Evolutionary conservation across 2,888 invertebrate genomes (phyloP).

Genomic region (Lamellibrachia columna): DNA sequence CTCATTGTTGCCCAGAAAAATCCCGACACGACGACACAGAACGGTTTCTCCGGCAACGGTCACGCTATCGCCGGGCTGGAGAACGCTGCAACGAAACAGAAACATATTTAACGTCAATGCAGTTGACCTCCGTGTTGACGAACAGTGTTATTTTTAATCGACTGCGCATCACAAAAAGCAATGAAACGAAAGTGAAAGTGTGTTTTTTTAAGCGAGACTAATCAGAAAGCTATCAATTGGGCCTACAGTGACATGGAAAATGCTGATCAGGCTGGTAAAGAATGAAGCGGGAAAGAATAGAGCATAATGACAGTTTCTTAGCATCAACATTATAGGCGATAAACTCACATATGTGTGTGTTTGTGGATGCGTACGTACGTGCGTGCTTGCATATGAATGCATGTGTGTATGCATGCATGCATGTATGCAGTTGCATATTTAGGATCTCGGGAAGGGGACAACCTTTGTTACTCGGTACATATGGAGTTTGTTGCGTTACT

Average conservation of each 20-base stretch:
- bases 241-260: no score
- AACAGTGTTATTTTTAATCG: not conserved
- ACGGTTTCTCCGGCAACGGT: not conserved
- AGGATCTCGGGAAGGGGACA: no score
- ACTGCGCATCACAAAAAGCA: not conserved
- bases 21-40: not conserved
- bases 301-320: not conserved
- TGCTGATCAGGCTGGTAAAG: not conserved
- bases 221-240: no score
- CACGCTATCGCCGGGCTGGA: not conserved
- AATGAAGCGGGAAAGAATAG: not conserved
- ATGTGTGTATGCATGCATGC: conserved; percentile 1
- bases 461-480: no score
- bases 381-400: not conserved
- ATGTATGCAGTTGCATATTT: no score
- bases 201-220: no score
- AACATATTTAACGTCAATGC: not conserved
- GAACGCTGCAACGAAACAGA: not conserved
- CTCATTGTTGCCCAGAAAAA: conserved; percentile 8
- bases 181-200: not conserved
- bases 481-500: no score
- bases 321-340: not conserved
- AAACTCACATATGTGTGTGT: not conserved
- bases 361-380: not conserved
- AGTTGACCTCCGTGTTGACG: no score